Base-by-base conservation (phyloP, 2,888 invertebrate species). In the Epinotia nisella region DNA sequence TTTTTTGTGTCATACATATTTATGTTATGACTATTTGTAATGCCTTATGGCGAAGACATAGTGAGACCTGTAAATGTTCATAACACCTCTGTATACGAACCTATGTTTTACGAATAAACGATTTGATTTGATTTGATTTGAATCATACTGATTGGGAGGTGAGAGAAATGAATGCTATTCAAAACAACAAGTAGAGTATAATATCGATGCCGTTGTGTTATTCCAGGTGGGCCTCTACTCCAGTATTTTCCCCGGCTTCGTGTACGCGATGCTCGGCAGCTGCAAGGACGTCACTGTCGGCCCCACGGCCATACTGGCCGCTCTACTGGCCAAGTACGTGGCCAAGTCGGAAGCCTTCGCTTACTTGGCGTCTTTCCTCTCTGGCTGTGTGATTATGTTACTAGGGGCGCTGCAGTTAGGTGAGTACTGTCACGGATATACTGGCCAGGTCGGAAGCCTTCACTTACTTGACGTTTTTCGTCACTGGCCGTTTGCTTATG, bases 171-270 rank as follows among this genome's bases (percentile, higher is more conserved):
- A 24, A 24, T 24, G 21, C 21, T 24, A 24, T 2, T 29, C 29
- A 29, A 29, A 29, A 29, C 29, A 29, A 29, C 1, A 29, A 5
- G 0, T 29, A 29, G 21, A 24, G 29, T 7, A 29, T 7, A 35
- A 35, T 7, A 35, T 35, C 9, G 9, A 9, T 35, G 35, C 35
- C 3, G n/a, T 10, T 97, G 41, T 41, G 11, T 24, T 41, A 9
- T 83, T 82, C 13, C 87, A 93, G 96, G 97, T 98, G 87, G 98
- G 98, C 0, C 93, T 99, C 0, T 99, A 98, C 90, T 98, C 98
- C 0, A 96, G 98, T 21, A 98, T 98, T 89, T 97, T 98, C 95
- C 98, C 98, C 0, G 97, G 98, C 77, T 96, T 98, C 83, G 95
- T 98, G 15, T 99, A 99, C 89, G 95, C 96, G 68, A 83, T 98